These are phyloP conservation scores for Dryoscopus gambensis DNA, from an alignment of 2,113 vertebrate species.

Conservation along the genomic window DNA sequence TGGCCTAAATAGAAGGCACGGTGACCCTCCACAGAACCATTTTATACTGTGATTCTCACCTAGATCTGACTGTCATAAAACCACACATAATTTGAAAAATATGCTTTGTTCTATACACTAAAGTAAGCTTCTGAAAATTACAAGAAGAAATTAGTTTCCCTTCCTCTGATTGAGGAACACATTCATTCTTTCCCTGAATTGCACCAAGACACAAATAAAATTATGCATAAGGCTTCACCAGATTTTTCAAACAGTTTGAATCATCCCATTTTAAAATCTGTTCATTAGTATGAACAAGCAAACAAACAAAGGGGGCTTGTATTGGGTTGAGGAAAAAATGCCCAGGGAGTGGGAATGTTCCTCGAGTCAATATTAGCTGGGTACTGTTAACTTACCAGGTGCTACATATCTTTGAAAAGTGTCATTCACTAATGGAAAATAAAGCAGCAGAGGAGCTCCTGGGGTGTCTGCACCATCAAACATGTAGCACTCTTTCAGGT, in stretches of 20 bases:
- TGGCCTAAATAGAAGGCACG: neutral
- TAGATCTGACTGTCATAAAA: neutral
- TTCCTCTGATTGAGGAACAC: neutral
- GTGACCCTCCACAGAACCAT: neutral
- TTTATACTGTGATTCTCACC: neutral
- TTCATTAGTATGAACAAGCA: neutral
- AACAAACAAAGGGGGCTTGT: neutral
- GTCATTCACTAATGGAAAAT: constrained; percentile 77
- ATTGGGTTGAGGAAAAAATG: neutral
- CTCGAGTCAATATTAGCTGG: neutral
- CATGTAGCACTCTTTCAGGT: constrained; percentile 77
- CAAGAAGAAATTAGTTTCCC: neutral
- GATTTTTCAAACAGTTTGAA: neutral
- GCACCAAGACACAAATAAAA: neutral
- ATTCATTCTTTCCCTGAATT: neutral
- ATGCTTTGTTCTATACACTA: neutral
- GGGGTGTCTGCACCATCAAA: constrained; percentile 59
- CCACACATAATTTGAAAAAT: neutral
- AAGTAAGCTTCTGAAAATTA: neutral
- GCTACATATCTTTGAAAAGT: constrained; percentile 73
- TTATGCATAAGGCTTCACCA: neutral
- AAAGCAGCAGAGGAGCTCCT: constrained; percentile 68
- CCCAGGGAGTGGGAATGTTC: neutral
- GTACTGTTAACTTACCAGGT: constrained; percentile 68
- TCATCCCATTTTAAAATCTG: neutral